A percentile compares a stretch with the other conserved stretches of the same genome.
Evolutionary conservation across 2,888 invertebrate genomes (phyloP).

Genomic region (Metellina segmentata): DNA sequence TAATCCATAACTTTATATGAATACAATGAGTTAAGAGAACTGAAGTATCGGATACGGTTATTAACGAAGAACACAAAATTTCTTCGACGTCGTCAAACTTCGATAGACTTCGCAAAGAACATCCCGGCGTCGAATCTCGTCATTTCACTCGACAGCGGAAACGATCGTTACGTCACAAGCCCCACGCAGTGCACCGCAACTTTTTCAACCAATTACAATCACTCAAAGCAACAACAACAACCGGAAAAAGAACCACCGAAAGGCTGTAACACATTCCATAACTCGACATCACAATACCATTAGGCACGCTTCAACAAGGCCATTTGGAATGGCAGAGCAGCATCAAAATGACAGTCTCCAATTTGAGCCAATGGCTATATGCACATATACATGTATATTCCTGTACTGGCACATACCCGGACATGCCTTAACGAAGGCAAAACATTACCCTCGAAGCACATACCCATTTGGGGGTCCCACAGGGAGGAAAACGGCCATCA

Average conservation of each 20-base stretch:
- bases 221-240: not conserved
- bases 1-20: too few relatives aligned
- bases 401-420: not conserved
- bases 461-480: slow-evolving; percentile 21
- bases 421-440: not conserved
- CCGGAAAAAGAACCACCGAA: not conserved
- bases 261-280: not conserved
- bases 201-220: not conserved
- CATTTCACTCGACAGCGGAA: too few relatives aligned
- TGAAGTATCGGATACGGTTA: too few relatives aligned
- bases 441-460: not conserved
- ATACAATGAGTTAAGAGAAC: too few relatives aligned
- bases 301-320: slow-evolving; percentile 12
- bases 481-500: slow-evolving; percentile 43
- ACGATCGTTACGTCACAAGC: too few relatives aligned
- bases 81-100: too few relatives aligned
- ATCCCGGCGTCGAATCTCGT: too few relatives aligned
- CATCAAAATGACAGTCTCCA: slow-evolving; percentile 34
- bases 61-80: too few relatives aligned
- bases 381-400: not conserved
- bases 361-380: slow-evolving; percentile 34
- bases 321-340: slow-evolving; percentile 25
- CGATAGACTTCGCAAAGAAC: too few relatives aligned
- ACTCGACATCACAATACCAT: slow-evolving; percentile 30
- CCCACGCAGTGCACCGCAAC: not conserved